These are phyloP conservation scores for Cotesia chilonis DNA, from an alignment of 1,140 invertebrate genomes.

Conservation along the genomic window DNA sequence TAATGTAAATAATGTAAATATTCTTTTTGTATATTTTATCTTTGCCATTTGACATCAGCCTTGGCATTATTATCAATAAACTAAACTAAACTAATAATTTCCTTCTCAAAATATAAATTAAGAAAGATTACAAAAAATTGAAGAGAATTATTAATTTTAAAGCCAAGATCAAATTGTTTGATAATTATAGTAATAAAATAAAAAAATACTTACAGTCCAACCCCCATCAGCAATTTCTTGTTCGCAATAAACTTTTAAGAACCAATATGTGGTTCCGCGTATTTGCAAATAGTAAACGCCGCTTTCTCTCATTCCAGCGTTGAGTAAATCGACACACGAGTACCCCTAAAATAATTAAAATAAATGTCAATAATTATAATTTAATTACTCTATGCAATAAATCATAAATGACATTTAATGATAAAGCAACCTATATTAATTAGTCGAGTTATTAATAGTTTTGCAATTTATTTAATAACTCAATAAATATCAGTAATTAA, in stretches of 20 bases:
- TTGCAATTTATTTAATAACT: slow-evolving; percentile 39
- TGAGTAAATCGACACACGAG: slow-evolving; percentile 84
- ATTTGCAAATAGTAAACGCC: slow-evolving; percentile 91
- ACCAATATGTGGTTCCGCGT: slow-evolving; percentile 89
- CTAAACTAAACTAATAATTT: too few species aligned
- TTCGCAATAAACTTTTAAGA: slow-evolving; percentile 90
- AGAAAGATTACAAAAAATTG: too few species aligned
- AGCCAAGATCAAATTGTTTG: too few species aligned
- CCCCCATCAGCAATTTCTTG: slow-evolving; percentile 90
- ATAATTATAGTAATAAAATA: neutral
- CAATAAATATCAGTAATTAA: too few species aligned
- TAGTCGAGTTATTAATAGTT: neutral
- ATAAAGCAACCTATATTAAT: neutral
- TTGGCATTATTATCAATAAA: too few species aligned
- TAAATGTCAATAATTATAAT: slow-evolving; percentile 24
- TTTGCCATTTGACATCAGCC: too few species aligned
- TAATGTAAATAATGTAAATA: too few species aligned
- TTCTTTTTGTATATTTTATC: too few species aligned
- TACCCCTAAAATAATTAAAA: slow-evolving; percentile 73
- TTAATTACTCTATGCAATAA: too few species aligned
- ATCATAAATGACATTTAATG: too few species aligned
- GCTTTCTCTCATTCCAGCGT: slow-evolving; percentile 84
- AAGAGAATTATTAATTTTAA: too few species aligned
- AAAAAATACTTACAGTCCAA: slow-evolving; percentile 82
- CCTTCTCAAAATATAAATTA: too few species aligned